A percentile compares a stretch with the other conserved stretches of the same genome.
phyloP scores from a whole-genome alignment of 2,888 invertebrate genomes.

The Napeogenes inachia region DNA sequence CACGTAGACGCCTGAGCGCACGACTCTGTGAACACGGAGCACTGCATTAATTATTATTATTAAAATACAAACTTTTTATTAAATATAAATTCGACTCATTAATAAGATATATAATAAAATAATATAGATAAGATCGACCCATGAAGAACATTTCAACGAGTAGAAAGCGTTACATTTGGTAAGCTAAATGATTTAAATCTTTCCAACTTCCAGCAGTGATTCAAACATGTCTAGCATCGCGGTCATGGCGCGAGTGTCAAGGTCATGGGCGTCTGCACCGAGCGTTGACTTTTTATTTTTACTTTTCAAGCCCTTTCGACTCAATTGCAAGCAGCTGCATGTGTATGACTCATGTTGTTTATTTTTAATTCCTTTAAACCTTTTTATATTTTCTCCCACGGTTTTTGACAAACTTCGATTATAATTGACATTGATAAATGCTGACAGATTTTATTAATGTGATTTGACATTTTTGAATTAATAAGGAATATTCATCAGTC shows the following conservation, averaged over 20 bases:
- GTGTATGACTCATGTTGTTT: conserved; percentile 27
- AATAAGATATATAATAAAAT: no score
- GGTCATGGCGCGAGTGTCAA: conserved; percentile 49
- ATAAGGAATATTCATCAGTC: conserved; percentile 8
- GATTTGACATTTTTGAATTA: no score
- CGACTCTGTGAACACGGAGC: conserved; percentile 21
- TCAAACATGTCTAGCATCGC: conserved; percentile 5
- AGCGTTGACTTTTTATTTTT: conserved; percentile 37
- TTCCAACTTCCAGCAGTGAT: conserved; percentile 13
- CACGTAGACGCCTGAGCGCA: conserved; percentile 21
- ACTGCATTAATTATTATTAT: conserved; percentile 24
- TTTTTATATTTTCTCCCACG: conserved; percentile 11
- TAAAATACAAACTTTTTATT: not conserved
- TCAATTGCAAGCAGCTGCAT: conserved; percentile 36
- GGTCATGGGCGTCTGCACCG: conserved; percentile 47
- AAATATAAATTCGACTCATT: no score
- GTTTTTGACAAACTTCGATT: conserved; percentile 9
- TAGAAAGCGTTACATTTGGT: no score
- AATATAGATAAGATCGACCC: no score
- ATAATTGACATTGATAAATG: conserved; percentile 21
- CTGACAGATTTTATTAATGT: not conserved
- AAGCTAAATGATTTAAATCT: no score
- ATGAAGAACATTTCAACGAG: no score
- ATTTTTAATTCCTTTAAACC: conserved; percentile 11
- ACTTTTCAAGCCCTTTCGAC: conserved; percentile 38